Percentiles rank a stretch among this genome's conserved stretches.
phyloP scores from a whole-genome alignment of 2,797 vertebrate genomes.

The Pseudomugil tenellus region DNA sequence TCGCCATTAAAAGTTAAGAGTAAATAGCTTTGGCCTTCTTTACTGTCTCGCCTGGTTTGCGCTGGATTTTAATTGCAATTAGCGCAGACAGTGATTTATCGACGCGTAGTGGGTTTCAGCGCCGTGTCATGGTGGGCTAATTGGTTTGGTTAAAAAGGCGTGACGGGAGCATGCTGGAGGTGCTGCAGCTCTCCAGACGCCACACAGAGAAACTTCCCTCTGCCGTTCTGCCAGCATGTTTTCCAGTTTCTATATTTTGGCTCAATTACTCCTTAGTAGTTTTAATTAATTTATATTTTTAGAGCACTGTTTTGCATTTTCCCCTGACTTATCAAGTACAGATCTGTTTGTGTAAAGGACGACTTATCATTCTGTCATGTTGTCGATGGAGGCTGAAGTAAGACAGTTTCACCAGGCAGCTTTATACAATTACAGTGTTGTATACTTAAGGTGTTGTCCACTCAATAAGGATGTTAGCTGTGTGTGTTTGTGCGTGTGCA shows the following conservation, averaged over 20 bases:
- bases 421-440: slow-evolving; percentile 5
- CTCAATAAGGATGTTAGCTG: slow-evolving; percentile 32
- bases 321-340: slow-evolving; percentile 29
- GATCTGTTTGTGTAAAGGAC: slow-evolving; percentile 36
- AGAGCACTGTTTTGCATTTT: slow-evolving; percentile 1
- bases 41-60: slow-evolving; percentile 75
- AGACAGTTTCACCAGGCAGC: slow-evolving; percentile 29
- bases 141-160: slow-evolving; percentile 82
- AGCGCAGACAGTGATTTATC: slow-evolving; percentile 77
- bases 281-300: too few species aligned
- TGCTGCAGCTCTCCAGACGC: slow-evolving; percentile 23
- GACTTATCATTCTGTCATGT: slow-evolving; percentile 36
- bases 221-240: not conserved
- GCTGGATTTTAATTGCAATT: slow-evolving; percentile 82
- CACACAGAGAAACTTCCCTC: slow-evolving; percentile 7
- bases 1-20: slow-evolving; percentile 69
- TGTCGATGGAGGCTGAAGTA: slow-evolving; percentile 32
- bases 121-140: slow-evolving; percentile 68
- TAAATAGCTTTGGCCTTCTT: slow-evolving; percentile 68
- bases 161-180: slow-evolving; percentile 64
- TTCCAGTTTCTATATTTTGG: not conserved
- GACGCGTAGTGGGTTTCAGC: slow-evolving; percentile 60
- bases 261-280: too few species aligned
- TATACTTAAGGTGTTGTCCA: slow-evolving; percentile 38
- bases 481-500: not conserved